Evolutionary conservation across 1,140 invertebrate species (phyloP).

Genomic region (Mya arenaria): DNA sequence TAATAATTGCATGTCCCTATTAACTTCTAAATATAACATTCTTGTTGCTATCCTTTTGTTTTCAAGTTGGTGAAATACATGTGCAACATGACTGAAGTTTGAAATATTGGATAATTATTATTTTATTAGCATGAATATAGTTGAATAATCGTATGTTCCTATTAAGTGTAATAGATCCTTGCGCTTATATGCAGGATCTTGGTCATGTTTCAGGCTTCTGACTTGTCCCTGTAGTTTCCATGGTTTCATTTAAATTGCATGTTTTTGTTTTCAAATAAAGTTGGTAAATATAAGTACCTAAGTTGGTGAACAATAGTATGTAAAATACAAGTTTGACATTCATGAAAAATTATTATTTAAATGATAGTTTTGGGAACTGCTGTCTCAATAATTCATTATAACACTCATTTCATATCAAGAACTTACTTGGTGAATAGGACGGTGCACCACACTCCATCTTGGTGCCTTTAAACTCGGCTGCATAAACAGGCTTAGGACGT

Average conservation of each 20-base stretch:
- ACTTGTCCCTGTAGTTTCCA: not conserved
- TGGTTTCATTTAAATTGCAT: not conserved
- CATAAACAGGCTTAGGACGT: conserved; percentile 5
- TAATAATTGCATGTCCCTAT: not conserved
- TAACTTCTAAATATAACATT: not conserved
- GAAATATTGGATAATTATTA: not conserved
- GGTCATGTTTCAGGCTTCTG: not conserved
- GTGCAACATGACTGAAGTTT: not conserved
- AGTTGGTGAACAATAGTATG: not conserved
- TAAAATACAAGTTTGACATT: not conserved
- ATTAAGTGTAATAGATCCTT: not conserved
- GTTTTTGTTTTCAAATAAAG: not conserved
- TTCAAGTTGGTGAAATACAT: not conserved
- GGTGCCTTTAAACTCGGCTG: conserved; percentile 5
- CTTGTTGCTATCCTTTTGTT: not conserved
- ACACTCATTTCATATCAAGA: not conserved
- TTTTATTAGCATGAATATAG: not conserved
- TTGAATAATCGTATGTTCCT: not conserved
- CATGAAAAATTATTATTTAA: too few species aligned
- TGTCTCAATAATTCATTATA: not conserved
- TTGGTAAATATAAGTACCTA: not conserved
- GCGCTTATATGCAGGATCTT: not conserved
- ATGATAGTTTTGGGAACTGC: not conserved
- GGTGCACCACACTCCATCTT: conserved; percentile 26
- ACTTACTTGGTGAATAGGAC: conserved; percentile 24